A percentile compares a stretch with the other conserved stretches of the same genome.
Conservation (phyloP, 2,888 invertebrate species). For the Smittia sp. region DNA sequence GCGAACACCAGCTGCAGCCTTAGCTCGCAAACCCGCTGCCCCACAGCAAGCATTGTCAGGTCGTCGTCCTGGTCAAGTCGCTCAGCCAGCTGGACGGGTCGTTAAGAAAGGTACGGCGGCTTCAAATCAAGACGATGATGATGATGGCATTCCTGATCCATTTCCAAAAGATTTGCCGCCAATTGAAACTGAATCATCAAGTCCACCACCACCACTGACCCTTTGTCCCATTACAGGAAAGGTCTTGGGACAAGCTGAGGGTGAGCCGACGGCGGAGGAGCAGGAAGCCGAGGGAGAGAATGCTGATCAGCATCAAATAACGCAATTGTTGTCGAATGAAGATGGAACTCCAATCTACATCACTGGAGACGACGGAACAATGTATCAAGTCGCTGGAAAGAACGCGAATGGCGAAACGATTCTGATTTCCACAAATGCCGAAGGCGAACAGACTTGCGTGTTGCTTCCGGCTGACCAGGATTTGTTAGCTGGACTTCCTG, state of each 20-base stretch:
- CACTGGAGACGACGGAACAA: constrained; percentile 75
- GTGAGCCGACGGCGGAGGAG: constrained; percentile 55
- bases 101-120: constrained; percentile 44
- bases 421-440: constrained; percentile 69
- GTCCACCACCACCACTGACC: constrained; percentile 66
- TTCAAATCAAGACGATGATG: constrained; percentile 53
- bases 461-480: constrained; percentile 64
- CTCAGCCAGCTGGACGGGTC: not conserved
- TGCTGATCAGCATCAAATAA: constrained; percentile 45
- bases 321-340: constrained; percentile 54
- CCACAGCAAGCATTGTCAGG: not conserved
- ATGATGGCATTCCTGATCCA: constrained; percentile 64
- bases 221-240: constrained; percentile 68
- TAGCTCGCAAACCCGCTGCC: constrained; percentile 42
- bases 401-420: constrained; percentile 75
- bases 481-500: constrained; percentile 26
- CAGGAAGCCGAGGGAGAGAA: constrained; percentile 23
- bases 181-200: constrained; percentile 54
- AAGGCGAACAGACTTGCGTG: constrained; percentile 71
- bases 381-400: constrained; percentile 70
- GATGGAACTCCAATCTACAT: constrained; percentile 72
- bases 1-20: constrained; percentile 40
- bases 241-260: constrained; percentile 60
- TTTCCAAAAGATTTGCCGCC: constrained; percentile 49
- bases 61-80: not conserved